Conservation (phyloP, 1,140 invertebrate species). For the Sycobia sp. region DNA sequence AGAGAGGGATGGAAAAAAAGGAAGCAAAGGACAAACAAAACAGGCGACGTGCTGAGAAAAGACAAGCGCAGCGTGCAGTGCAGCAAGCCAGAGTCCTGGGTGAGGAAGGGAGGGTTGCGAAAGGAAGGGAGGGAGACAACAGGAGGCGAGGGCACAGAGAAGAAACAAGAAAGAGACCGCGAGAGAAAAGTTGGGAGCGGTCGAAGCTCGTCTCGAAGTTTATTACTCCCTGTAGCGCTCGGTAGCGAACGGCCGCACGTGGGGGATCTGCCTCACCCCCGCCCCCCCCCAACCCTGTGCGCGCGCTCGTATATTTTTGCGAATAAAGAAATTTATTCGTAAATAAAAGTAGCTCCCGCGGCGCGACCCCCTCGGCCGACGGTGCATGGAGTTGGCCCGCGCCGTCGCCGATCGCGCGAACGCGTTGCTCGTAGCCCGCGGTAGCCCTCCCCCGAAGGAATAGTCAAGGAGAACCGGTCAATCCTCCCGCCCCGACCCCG, state of each 20-base stretch:
- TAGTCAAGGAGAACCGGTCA: too few species aligned
- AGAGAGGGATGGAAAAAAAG: neutral
- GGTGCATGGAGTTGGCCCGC: neutral
- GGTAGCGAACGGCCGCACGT: neutral
- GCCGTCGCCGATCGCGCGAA: neutral
- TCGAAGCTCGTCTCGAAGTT: slow-evolving; percentile 24
- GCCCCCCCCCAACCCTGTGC: too few species aligned
- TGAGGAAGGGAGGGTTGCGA: neutral
- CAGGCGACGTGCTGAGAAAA: slow-evolving; percentile 28
- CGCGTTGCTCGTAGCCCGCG: neutral
- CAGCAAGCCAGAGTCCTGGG: neutral
- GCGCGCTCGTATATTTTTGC: neutral
- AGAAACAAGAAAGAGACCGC: slow-evolving; percentile 22
- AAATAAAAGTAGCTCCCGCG: slow-evolving; percentile 15
- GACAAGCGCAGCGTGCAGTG: slow-evolving; percentile 16
- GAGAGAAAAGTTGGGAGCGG: slow-evolving; percentile 32
- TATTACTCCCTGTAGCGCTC: slow-evolving; percentile 27
- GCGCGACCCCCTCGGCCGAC: too few species aligned
- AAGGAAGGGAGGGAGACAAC: slow-evolving; percentile 1
- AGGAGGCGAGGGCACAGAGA: slow-evolving; percentile 11
- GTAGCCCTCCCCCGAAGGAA: neutral
- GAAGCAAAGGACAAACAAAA: slow-evolving; percentile 13
- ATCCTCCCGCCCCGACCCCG: too few species aligned
- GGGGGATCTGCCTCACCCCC: too few species aligned
- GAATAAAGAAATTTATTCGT: slow-evolving; percentile 26